Base-by-base conservation (phyloP, 1,140 invertebrate species). In the Diorhabda sublineata region DNA sequence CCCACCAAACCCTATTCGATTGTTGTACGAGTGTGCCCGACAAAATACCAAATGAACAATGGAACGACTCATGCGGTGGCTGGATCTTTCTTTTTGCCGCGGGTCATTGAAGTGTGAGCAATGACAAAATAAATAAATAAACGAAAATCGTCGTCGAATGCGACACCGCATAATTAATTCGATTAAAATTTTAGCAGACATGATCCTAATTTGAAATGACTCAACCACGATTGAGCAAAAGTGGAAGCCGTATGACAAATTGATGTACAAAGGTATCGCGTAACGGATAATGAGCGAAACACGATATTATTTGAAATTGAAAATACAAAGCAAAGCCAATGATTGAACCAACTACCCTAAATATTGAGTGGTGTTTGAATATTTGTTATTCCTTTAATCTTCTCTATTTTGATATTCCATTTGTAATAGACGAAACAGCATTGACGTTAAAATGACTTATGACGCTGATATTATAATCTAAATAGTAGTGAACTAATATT, bases 161-260 rank as follows among this genome's bases (percentile, higher is more conserved):
- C 47, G 47, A 52, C n/a, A 52, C 47, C 47, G 47, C 47, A n/a
- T 52, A 52, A 52, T 52, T 52, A 52, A 52, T 52, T 52, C 6
- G n/a, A 52, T 52, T 52, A 52, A 52, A 52, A n/a, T 52, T 52
- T 52, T 52, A 52, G n/a, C 47, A 52, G 47, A 52, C 47, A 52
- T 52, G 47, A n/a, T 52, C n/a, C 47, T 52, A 52, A 52, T 52
- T 6, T n/a, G 47, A 52, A 52, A 6, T 52, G 47, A 52, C 47
- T 52, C 47, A 52, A 52, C 47, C 47, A 4, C n/a, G 47, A n/a
- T n/a, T 6, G 47, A 52, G 4, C 6, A 52, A n/a, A 52, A 6
- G 47, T 52, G 47, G 47, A 52, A 52, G 47, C 47, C 47, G 47
- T 52, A 52, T 52, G 47, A 52, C 47, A n/a, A 6, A 52, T 52